phyloP scores from a whole-genome alignment of 2,797 vertebrate species.

The Benthosema pterotum region DNA sequence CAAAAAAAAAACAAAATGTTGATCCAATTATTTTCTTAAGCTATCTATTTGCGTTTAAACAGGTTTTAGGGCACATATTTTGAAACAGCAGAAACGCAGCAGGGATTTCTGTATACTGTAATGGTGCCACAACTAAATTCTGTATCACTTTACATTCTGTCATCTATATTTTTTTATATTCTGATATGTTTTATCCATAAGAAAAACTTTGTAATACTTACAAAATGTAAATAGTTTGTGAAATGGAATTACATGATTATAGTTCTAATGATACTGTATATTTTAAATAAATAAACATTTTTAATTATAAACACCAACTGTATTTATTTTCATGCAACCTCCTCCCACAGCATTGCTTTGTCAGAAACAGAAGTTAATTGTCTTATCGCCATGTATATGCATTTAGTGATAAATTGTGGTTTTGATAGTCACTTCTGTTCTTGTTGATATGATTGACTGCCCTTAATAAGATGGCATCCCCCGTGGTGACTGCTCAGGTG shows the following conservation, averaged over 20 bases:
- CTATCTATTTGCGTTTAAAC: constrained; percentile 39
- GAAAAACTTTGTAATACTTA: constrained; percentile 15
- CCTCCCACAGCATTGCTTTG: neutral
- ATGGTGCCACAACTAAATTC: constrained; percentile 40
- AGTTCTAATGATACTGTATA: constrained; percentile 53
- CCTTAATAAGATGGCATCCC: too few relatives aligned
- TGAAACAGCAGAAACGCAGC: constrained; percentile 25
- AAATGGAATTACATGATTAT: constrained; percentile 47
- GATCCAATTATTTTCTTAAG: constrained; percentile 37
- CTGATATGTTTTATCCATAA: constrained; percentile 44
- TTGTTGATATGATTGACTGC: too few relatives aligned
- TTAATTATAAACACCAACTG: constrained; percentile 21
- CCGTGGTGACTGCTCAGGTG: too few relatives aligned
- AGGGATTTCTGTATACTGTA: constrained; percentile 48
- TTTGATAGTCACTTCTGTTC: too few relatives aligned
- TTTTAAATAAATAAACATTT: constrained; percentile 74
- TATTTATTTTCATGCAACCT: neutral
- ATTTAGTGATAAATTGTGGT: too few relatives aligned
- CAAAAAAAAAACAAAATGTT: constrained; percentile 34
- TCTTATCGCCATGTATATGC: too few relatives aligned
- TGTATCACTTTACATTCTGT: constrained; percentile 49
- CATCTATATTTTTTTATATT: constrained; percentile 52
- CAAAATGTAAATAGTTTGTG: constrained; percentile 16
- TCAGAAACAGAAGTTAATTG: too few relatives aligned
- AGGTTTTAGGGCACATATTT: constrained; percentile 30